phyloP scores from a whole-genome alignment of 2,797 vertebrate genomes.

The Cichlasoma orientale region DNA sequence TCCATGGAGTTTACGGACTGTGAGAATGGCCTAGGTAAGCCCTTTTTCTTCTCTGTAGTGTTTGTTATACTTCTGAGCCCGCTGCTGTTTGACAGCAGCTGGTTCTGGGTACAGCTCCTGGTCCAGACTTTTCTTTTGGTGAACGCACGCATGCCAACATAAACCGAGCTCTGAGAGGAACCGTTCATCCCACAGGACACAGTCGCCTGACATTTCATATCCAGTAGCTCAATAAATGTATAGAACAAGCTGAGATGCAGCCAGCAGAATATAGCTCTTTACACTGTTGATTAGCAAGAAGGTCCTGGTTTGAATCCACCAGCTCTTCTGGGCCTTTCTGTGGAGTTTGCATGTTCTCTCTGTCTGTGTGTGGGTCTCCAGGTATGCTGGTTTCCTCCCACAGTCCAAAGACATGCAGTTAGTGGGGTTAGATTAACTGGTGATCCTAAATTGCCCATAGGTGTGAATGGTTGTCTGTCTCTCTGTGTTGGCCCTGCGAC shows the following conservation, averaged over 20 bases:
- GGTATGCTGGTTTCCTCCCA: too few relatives aligned
- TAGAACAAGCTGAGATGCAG: not conserved
- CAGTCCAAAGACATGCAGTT: too few relatives aligned
- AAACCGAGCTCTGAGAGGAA: not conserved
- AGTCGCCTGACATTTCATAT: not conserved
- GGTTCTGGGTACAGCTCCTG: not conserved
- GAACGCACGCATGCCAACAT: not conserved
- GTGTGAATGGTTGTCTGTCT: too few relatives aligned
- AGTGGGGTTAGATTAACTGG: too few relatives aligned
- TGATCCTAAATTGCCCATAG: too few relatives aligned
- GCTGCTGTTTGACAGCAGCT: not conserved
- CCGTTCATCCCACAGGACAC: not conserved
- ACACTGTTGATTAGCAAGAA: not conserved
- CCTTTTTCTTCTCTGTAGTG: not conserved
- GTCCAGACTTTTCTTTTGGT: not conserved
- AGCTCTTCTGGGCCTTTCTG: too few relatives aligned
- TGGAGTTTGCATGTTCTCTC: too few relatives aligned
- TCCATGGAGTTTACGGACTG: constrained; percentile 90
- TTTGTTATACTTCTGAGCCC: not conserved
- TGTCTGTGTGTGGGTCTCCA: too few relatives aligned
- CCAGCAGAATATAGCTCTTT: not conserved
- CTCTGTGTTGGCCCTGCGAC: too few relatives aligned
- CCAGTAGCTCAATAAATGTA: fast-evolving
- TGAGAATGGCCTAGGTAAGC: constrained; percentile 88
- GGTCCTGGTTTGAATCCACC: too few relatives aligned